These are phyloP conservation scores for Anser cygnoides DNA, from an alignment of 2,113 vertebrate genomes.

Conservation along the genomic window DNA sequence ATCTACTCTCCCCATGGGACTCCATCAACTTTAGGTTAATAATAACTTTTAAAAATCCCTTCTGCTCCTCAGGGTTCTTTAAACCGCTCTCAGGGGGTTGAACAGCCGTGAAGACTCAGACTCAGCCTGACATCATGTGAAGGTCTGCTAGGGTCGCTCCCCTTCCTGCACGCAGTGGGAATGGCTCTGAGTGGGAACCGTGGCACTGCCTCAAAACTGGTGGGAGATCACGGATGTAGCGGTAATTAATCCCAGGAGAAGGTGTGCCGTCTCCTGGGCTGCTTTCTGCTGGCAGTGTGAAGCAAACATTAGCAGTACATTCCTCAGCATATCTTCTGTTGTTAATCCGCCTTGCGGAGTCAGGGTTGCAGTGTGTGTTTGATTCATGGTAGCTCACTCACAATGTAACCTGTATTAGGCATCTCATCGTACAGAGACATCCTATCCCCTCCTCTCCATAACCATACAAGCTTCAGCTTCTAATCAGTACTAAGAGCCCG, in stretches of 20 bases:
- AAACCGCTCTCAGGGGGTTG: neutral
- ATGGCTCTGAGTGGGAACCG: neutral
- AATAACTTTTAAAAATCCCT: neutral
- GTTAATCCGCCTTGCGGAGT: neutral
- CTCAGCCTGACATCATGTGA: fast-evolving
- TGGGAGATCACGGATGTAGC: neutral
- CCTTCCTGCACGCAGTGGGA: fast-evolving
- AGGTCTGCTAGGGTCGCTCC: neutral
- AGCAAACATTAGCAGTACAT: neutral
- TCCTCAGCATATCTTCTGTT: neutral
- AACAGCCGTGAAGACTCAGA: neutral
- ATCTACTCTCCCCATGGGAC: fast-evolving
- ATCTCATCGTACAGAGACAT: fast-evolving
- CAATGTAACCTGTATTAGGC: neutral
- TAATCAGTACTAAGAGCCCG: neutral
- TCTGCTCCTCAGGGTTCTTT: neutral
- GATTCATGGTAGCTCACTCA: fast-evolving
- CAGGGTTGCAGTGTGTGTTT: neutral
- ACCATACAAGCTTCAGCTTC: neutral
- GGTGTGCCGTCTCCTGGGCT: neutral
- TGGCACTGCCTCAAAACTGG: neutral
- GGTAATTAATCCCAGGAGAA: neutral
- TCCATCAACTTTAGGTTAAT: neutral
- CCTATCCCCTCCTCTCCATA: neutral
- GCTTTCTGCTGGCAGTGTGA: neutral